phyloP scores from a whole-genome alignment of 1,140 invertebrate species.

The Drosophila persimilis region DNA sequence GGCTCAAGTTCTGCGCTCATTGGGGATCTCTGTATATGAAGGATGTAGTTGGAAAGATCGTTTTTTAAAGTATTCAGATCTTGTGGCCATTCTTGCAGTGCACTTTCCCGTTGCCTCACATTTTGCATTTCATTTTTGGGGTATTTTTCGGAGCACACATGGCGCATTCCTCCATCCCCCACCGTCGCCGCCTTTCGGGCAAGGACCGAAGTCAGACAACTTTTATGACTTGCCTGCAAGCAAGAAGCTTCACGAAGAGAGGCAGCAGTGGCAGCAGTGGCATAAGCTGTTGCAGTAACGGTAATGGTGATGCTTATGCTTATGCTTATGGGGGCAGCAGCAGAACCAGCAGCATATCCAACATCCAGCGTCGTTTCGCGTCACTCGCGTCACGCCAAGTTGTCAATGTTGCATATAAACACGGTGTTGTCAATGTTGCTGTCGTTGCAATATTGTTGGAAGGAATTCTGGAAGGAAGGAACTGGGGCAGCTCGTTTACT shows the following conservation, averaged over 20 bases:
- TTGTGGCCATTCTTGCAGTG: conserved; percentile 34
- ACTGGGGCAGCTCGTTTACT: conserved; percentile 47
- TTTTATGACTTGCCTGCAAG: conserved; percentile 71
- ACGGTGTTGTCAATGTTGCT: conserved; percentile 65
- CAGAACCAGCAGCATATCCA: conserved; percentile 18
- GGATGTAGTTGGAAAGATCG: too few relatives aligned
- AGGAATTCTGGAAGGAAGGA: conserved; percentile 4
- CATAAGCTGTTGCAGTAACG: conserved; percentile 33
- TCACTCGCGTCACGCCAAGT: conserved; percentile 69
- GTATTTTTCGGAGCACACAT: conserved; percentile 39
- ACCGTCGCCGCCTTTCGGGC: conserved; percentile 27
- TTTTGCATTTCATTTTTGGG: conserved; percentile 53
- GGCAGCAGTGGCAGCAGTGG: conserved; percentile 11
- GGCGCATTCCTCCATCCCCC: conserved; percentile 25
- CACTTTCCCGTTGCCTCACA: conserved; percentile 7
- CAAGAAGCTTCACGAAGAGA: conserved; percentile 2
- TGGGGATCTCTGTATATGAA: background rate
- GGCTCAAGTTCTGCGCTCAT: background rate
- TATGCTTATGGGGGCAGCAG: conserved; percentile 40
- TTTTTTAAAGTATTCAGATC: too few relatives aligned
- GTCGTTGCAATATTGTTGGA: conserved; percentile 32
- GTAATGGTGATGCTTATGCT: conserved; percentile 57
- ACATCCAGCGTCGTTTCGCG: conserved; percentile 38
- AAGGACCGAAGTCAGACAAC: conserved; percentile 59
- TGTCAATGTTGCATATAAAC: conserved; percentile 79